Percentiles rank a stretch among this genome's conserved stretches.
These are phyloP conservation scores for Rallus crepitans DNA, from an alignment of 2,797 vertebrate genomes.

Conservation along the genomic window DNA sequence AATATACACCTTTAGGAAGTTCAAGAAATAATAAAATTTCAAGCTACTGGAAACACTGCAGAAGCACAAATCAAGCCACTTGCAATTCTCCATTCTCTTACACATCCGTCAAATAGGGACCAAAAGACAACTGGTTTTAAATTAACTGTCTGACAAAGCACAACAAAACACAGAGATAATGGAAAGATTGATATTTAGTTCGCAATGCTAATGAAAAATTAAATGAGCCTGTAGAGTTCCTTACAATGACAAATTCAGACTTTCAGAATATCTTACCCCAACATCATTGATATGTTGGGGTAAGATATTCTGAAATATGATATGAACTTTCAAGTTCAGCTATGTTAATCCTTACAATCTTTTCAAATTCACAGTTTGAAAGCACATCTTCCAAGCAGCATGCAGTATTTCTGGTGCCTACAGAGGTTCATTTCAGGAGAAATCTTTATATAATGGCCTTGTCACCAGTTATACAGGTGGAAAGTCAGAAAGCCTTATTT, in stretches of 20 bases:
- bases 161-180: not conserved
- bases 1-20: not conserved
- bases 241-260: not conserved
- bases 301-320: no score
- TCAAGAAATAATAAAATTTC: not conserved
- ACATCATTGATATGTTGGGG: not conserved
- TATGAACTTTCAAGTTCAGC: conserved; percentile 41
- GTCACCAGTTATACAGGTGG: not conserved
- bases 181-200: not conserved
- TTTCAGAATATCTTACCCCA: not conserved
- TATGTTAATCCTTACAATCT: not conserved
- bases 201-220: conserved; percentile 5
- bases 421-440: conserved; percentile 28
- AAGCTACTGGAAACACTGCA: not conserved
- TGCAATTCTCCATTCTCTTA: not conserved
- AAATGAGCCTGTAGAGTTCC: not conserved
- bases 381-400: not conserved
- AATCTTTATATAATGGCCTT: conserved; percentile 14
- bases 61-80: not conserved
- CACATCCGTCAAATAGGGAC: not conserved
- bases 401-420: not conserved
- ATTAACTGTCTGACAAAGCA: not conserved
- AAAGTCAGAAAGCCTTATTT: not conserved
- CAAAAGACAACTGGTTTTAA: not conserved
- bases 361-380: not conserved